Base-by-base conservation (phyloP, 2,888 invertebrate genomes). In the Philaethria dido region DNA sequence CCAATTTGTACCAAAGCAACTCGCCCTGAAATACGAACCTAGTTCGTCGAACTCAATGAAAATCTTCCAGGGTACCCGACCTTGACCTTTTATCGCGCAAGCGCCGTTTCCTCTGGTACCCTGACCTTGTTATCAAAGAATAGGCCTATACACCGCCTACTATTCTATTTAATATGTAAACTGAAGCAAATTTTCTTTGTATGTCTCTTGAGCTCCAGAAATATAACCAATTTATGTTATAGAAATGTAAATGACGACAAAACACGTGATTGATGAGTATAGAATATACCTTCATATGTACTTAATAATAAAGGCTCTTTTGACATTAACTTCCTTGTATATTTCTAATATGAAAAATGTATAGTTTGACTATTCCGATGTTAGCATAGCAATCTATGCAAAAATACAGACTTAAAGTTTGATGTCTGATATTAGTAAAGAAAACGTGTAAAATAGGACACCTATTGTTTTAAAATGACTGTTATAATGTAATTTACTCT, bases 41-140 rank as follows among this genome's bases (percentile, higher is more conserved):
- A 80, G 90, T 88, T 80, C 88, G 78, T 80, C 83, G 87, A 91
- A 87, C 91, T 84, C 84, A 76, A 78, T 84, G 86, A 84, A 90
- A 91, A 92, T 90, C 88, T 92, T 92, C 90, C 91, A 90, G 88
- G 90, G 89, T 79, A 80, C 74, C 84, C 83, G 85, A 87, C 92
- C 92, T 88, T 92, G 90, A 91, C 85, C 91, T 90, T 89, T 87
- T 81, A 74, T 79, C 91, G 92, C 92, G 92, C 92, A 91, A 79
- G 92, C 92, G 92, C 52, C 91, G 77, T 86, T 71, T 80, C 76
- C 78, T 86, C 85, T 81, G 87, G 87, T 89, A 85, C 88, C 87
- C 86, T 92, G 90, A 90, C 91, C 90, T 87, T 85, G 85, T 86
- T 89, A 86, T 81, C 77, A 83, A 86, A 80, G 80, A 83, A 82